Conservation (phyloP, 2,888 invertebrate genomes). For the Fragum fragum region DNA sequence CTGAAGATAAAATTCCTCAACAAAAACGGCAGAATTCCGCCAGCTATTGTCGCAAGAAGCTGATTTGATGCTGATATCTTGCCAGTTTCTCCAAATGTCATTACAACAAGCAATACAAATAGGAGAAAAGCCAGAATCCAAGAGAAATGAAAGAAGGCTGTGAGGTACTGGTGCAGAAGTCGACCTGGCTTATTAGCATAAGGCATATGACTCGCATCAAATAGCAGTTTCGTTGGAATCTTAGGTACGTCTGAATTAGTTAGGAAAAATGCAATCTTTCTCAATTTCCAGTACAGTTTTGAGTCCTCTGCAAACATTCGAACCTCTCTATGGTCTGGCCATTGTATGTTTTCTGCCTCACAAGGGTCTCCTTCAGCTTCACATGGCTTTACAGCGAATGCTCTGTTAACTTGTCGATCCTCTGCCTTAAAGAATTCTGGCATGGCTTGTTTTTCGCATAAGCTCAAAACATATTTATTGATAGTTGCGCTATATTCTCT, state of each 20-base stretch:
- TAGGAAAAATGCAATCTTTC: conserved; percentile 54
- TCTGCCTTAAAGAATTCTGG: conserved; percentile 48
- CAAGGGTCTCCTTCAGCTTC: not conserved
- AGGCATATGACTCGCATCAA: conserved; percentile 63
- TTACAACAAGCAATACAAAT: conserved; percentile 69
- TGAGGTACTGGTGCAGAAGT: conserved; percentile 50
- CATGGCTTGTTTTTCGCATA: conserved; percentile 53
- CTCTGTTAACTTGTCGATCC: not conserved
- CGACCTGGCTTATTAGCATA: conserved; percentile 64
- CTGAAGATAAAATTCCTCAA: conserved; percentile 64
- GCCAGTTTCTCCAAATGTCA: conserved; percentile 70
- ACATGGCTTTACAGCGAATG: conserved; percentile 2
- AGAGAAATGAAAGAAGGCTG: conserved; percentile 54
- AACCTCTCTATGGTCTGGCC: conserved; percentile 1
- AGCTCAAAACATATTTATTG: conserved; percentile 68
- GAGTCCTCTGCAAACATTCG: not conserved
- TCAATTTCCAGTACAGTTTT: conserved; percentile 51
- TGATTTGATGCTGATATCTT: conserved; percentile 67
- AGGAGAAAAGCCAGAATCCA: conserved; percentile 62
- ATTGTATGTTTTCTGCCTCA: not conserved
- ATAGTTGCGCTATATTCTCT: conserved; percentile 80
- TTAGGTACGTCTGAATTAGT: conserved; percentile 61
- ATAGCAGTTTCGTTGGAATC: conserved; percentile 67
- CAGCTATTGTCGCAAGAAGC: conserved; percentile 65
- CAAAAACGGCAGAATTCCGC: conserved; percentile 71